Evolutionary conservation across 1,140 invertebrate genomes (phyloP), one percentile per base, ranked within the genome.

Genomic region (Zelostemma sp.): DNA sequence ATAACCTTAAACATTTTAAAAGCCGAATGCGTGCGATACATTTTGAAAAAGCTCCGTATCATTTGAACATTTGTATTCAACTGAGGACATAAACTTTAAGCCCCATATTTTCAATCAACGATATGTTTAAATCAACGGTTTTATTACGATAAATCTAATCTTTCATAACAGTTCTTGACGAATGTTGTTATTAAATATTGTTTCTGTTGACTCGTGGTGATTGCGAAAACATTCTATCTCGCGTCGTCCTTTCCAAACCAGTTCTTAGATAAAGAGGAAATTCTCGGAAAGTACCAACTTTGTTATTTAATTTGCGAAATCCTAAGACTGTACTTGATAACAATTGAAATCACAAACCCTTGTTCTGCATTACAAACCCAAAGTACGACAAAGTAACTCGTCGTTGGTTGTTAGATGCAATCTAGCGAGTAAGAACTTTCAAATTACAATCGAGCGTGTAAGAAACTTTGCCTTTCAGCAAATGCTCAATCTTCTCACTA

Each of bases 1-100:
- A 60, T 69, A 59, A 64, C 51, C 50, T 56, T 51, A 63, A 69
- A 69, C 56, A 64, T 64, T 69, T 64, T 69, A 69, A 63, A 56
- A 46, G 59, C 59, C 50, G 51, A 35, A 45, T 38, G 58, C 57
- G 31, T 49, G 43, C 54, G 45, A 49, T 50, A 59, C 54, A 54
- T 68, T 57, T 47, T 48, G 33, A 9, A n/a, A 35, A n/a, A 35
- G 33, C 6, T n/a, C 11, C 33, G 33, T n/a, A 35, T 35, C 33
- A 35, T n/a, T 9, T 2, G 33, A 11, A 6, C 33, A 35, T 35
- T 35, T 35, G 33, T n/a, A 35, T 35, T 35, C 33, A n/a, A n/a
- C 25, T 28, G 25, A 3, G 3, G 3, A 8, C 25, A 8, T 28
- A 28, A 28, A 28, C 25, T 28, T 8, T 8, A 28, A 28, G 8